Evolutionary conservation across 1,140 invertebrate genomes (phyloP).

Genomic region (Grapholita molesta): DNA sequence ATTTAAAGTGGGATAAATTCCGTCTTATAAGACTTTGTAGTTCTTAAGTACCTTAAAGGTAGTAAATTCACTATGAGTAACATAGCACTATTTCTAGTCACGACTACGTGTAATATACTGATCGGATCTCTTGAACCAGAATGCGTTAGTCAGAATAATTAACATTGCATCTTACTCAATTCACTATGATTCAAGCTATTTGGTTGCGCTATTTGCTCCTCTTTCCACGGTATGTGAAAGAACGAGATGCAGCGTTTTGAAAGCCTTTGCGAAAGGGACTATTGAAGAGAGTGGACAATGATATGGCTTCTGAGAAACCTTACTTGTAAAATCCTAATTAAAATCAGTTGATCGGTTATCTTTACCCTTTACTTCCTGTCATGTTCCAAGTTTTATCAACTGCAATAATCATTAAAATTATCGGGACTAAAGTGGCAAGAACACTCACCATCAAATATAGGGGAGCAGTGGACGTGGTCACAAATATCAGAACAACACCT

Average conservation of each 20-base stretch:
- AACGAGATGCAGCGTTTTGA: no score
- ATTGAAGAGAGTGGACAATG: neutral
- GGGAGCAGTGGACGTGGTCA: no score
- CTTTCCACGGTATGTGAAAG: neutral
- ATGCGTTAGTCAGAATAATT: neutral
- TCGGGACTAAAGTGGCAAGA: no score
- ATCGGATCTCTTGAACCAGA: conserved; percentile 5
- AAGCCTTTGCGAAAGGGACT: neutral
- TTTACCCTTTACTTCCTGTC: neutral
- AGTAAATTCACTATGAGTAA: neutral
- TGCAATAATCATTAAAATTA: no score
- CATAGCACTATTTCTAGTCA: neutral
- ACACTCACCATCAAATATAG: no score
- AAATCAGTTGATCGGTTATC: neutral
- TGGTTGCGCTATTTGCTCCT: no score
- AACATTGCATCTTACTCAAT: neutral
- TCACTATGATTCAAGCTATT: no score
- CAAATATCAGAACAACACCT: no score
- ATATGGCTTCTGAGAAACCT: neutral
- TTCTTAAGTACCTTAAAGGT: neutral
- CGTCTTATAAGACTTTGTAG: neutral
- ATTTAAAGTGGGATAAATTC: neutral
- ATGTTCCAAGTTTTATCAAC: neutral
- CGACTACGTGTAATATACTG: neutral
- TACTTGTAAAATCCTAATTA: neutral